A percentile compares a stretch with the other conserved stretches of the same genome.
These are phyloP conservation scores for Psephotus haematonotus DNA, from an alignment of 2,113 vertebrate genomes.

Conservation along the genomic window DNA sequence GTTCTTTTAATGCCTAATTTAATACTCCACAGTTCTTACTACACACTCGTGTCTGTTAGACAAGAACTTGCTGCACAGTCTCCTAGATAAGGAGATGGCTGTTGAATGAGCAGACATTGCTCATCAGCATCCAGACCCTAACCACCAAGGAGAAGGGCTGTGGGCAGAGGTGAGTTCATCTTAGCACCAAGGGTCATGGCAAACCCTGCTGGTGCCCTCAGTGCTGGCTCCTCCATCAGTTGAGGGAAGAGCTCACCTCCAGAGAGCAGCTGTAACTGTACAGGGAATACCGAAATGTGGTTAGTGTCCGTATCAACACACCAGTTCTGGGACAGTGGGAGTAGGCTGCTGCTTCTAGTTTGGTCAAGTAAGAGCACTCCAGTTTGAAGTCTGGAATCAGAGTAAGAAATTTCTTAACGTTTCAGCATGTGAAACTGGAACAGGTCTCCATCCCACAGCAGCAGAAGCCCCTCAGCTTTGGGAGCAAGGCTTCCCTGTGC, in stretches of 20 bases:
- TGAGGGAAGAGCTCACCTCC: not conserved
- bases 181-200: not conserved
- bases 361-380: not conserved
- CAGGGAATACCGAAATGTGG: not conserved
- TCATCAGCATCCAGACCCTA: not conserved
- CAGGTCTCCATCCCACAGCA: not conserved
- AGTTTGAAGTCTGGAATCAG: not conserved
- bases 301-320: not conserved
- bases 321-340: not conserved
- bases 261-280: not conserved
- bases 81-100: not conserved
- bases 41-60: not conserved
- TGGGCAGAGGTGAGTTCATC: not conserved
- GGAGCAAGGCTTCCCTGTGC: not conserved
- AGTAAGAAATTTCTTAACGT: not conserved
- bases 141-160: no score
- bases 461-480: not conserved
- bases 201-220: not conserved
- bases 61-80: not conserved
- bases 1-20: conserved; percentile 42
- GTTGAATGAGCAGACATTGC: not conserved
- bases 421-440: not conserved
- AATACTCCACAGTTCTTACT: not conserved
- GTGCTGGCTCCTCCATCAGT: not conserved
- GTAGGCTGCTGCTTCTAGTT: rapidly evolving